Evolutionary conservation across 2,888 invertebrate species (phyloP).

Genomic region (Nebria salina): DNA sequence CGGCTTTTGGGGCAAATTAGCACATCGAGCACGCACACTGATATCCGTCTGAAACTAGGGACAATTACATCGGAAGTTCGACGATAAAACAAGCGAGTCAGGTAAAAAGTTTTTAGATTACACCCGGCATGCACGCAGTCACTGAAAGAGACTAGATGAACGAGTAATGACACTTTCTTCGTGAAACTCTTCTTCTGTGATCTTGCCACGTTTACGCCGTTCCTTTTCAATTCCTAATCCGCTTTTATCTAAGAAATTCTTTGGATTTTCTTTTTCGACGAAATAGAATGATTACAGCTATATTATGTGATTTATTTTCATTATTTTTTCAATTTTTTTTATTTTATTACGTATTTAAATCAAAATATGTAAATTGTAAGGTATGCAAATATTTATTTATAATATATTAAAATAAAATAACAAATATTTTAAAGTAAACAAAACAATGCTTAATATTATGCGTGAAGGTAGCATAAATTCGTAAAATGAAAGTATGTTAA

Average conservation of each 20-base stretch:
- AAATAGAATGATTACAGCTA: background rate
- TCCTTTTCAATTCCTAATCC: background rate
- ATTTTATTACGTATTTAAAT: too few relatives aligned
- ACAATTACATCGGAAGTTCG: constrained; percentile 51
- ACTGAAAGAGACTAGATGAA: constrained; percentile 16
- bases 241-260: background rate
- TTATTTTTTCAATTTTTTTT: too few relatives aligned
- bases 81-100: constrained; percentile 48
- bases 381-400: background rate
- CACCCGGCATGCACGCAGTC: background rate
- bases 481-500: background rate
- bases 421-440: background rate
- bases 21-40: constrained; percentile 25
- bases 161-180: constrained; percentile 8
- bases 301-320: too few relatives aligned
- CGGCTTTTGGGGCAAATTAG: constrained; percentile 17
- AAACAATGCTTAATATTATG: background rate
- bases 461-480: background rate
- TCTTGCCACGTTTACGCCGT: background rate
- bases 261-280: background rate
- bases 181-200: background rate
- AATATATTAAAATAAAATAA: background rate
- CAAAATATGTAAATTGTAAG: too few relatives aligned
- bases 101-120: constrained; percentile 40
- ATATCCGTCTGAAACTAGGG: constrained; percentile 16